Evolutionary conservation across 1,140 invertebrate species (phyloP).

Genomic region (Saccostrea echinata): DNA sequence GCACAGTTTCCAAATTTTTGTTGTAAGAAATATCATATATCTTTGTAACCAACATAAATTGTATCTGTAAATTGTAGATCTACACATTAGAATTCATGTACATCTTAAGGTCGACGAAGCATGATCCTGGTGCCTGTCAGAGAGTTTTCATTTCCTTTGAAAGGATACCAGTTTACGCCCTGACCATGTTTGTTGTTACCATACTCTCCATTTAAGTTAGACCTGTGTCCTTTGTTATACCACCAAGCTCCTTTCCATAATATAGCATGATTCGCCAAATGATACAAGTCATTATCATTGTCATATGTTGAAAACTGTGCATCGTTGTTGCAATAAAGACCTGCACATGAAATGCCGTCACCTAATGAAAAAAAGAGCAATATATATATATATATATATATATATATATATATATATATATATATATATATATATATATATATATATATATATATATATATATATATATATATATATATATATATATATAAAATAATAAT

Average conservation of each 20-base stretch:
- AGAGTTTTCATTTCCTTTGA: not conserved
- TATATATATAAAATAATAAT: too few species aligned
- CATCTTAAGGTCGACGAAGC: not conserved
- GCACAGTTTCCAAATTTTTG: too few species aligned
- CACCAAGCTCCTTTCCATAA: not conserved
- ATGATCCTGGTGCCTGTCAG: not conserved
- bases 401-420: too few species aligned
- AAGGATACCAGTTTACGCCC: not conserved
- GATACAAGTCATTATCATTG: not conserved
- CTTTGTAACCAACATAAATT: too few species aligned
- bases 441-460: too few species aligned
- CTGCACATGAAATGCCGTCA: not conserved
- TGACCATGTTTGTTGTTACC: not conserved
- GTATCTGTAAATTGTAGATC: too few species aligned
- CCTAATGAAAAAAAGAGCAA: not conserved
- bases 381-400: too few species aligned
- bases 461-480: too few species aligned
- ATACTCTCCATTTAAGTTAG: slow-evolving; percentile 25
- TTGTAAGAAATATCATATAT: too few species aligned
- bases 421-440: too few species aligned
- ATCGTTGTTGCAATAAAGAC: not conserved
- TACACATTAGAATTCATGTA: too few species aligned
- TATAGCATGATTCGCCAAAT: not conserved
- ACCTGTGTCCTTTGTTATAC: not conserved
- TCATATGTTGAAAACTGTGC: not conserved